Base-by-base conservation (phyloP, 2,888 invertebrate species). In the Drosophila suboccidentalis region DNA sequence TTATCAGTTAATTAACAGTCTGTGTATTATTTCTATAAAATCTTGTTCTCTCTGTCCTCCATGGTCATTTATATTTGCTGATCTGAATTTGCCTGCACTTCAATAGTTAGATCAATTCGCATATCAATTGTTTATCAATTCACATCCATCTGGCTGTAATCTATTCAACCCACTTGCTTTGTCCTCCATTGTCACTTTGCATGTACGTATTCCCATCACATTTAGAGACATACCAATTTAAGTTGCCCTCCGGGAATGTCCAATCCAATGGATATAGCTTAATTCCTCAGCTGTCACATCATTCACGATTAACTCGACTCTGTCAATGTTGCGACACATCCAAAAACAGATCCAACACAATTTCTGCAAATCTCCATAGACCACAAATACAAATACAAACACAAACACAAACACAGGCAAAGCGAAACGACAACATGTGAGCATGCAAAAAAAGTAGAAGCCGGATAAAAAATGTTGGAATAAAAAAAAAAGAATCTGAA, bases 241-340 rank as follows among this genome's bases (percentile, higher is more conserved):
- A 58, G 26, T 51, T 29, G 38, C 11, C 38, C 38, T 19, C 13
- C 34, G 36, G 47, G 13, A 22, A n/a, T 47, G 34, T 47, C 4
- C 36, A 26, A 46, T 36, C 26, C 29, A 29, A 29, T 38, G n/a
- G 1, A 39, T 10, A 10, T 36, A 4, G 34, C 29, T 41, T 34
- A 29, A 36, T 44, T 50, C 8, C 44, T 26, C 43, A 10, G 5
- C 59, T 50, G 54, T 55, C 71, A 55, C 71, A 76, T 67, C 75
- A 67, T 60, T 73, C 65, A 65, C 78, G 59, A 55, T 70, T 74
- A 74, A 78, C 64, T 70, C 70, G 51, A 44, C 46, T 41, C 67
- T 49, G 58, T 49, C 38, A 49, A 70, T 70, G 32, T 38, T 22
- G 38, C 15, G 36, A 50, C 58, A 57, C 46, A 47, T 68, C 38